These are phyloP conservation scores for Salticus scenicus DNA, from an alignment of 2,888 invertebrate genomes.

Conservation along the genomic window DNA sequence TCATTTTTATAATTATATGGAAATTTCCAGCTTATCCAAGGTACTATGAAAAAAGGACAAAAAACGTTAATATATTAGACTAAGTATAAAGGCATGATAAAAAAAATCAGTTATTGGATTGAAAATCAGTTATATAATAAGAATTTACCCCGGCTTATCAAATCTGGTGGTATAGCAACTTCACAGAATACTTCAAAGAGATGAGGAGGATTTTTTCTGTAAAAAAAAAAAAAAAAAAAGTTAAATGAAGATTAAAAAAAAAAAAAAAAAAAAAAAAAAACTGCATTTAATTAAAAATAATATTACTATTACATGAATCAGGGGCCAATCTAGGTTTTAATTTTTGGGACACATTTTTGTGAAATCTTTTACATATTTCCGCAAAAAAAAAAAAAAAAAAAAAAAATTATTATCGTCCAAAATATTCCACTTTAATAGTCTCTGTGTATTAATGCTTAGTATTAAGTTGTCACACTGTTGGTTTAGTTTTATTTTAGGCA, in stretches of 20 bases:
- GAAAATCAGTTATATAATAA: not conserved
- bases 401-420: too few species aligned
- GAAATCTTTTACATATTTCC: too few species aligned
- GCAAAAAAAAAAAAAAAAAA: too few species aligned
- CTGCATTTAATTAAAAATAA: not conserved
- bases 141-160: not conserved
- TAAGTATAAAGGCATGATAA: not conserved
- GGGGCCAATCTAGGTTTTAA: too few species aligned
- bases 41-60: slow-evolving; percentile 31
- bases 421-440: too few species aligned
- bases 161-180: slow-evolving; percentile 81
- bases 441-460: too few species aligned
- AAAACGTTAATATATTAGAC: not conserved
- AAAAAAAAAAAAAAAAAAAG: not conserved
- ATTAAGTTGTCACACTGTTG: too few species aligned
- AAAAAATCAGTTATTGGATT: not conserved
- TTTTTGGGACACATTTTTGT: too few species aligned
- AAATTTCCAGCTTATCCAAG: slow-evolving; percentile 73
- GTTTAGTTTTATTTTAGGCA: too few species aligned
- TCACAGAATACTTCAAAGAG: slow-evolving; percentile 90
- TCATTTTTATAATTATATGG: slow-evolving; percentile 74
- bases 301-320: too few species aligned
- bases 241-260: not conserved
- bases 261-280: not conserved
- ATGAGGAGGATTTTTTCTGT: slow-evolving; percentile 86